Percentiles rank a stretch among this genome's conserved stretches.
These are phyloP conservation scores for Cyclargus thomasi DNA, from an alignment of 1,140 invertebrate species.

Conservation along the genomic window DNA sequence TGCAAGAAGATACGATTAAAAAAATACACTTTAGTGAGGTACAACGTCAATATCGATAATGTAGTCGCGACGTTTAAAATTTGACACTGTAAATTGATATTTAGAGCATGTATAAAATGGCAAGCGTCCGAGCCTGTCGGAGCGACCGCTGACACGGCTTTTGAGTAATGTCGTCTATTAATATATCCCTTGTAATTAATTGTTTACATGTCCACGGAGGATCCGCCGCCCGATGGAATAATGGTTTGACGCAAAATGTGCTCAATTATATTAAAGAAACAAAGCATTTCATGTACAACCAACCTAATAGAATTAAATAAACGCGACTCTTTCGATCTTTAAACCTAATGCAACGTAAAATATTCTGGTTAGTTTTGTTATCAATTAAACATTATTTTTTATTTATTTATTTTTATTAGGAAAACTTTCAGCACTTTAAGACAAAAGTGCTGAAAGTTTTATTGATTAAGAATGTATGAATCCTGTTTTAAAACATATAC, in stretches of 20 bases:
- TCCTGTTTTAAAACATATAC: no score
- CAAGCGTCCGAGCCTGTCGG: constrained; percentile 31
- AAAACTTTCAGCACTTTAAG: no score
- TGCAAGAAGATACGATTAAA: no score
- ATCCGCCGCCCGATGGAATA: constrained; percentile 30
- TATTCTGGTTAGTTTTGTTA: no score
- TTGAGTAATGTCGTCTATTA: constrained; percentile 64
- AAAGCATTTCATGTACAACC: neutral
- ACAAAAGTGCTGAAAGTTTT: neutral
- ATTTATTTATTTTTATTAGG: no score
- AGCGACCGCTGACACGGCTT: constrained; percentile 52
- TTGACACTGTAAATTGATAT: constrained; percentile 19
- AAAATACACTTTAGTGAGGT: neutral
- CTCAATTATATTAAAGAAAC: constrained; percentile 48
- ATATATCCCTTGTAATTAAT: constrained; percentile 69
- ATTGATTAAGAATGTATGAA: no score
- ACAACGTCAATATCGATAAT: neutral
- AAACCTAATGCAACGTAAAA: neutral
- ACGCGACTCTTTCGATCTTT: neutral
- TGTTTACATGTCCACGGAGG: constrained; percentile 66
- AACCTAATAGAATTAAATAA: neutral
- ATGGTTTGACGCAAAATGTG: constrained; percentile 17
- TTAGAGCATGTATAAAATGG: constrained; percentile 10
- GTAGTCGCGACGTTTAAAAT: neutral
- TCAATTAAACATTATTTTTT: no score